Evolutionary conservation across 2,888 invertebrate species (phyloP), one percentile per base, ranked within the genome.

Genomic region (Sipha maydis): DNA sequence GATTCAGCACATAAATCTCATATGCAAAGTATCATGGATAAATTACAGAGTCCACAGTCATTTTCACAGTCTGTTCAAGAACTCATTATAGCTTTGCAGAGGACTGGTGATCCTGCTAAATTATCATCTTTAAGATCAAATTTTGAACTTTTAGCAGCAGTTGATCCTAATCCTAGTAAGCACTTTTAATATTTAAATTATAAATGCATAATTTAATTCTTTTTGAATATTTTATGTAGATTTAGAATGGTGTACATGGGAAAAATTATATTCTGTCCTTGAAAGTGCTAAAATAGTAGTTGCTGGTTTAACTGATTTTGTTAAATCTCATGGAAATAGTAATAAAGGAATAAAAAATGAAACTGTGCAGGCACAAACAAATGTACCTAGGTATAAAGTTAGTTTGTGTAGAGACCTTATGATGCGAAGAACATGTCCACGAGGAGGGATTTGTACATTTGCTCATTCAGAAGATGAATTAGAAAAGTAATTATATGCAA

Each of bases 1-100:
- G 99, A 99, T 92, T 95, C 96, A 0, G 95, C 95, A 8, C 99
- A 99, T 92, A 99, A 99, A 91, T 97, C 98, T 17, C 98, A 99
- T 92, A 99, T 99, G 99, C 99, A 99, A 92, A 96, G 95, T 91
- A 96, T 96, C 90, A 95, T 95, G 91, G 97, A 97, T 92, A 97
- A 98, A 93, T 93, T 98, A 89, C 98, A 98, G 93, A 97, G 97
- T 14, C 98, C 98, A 0, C 97, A 97, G 91, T 97, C 97, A 0
- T 98, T 98, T 93, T 95, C 96, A 21, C 93, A 93, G 91, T 97
- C 97, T 48, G 97, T 98, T 0, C 97, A 97, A 91, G 98, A 98
- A 92, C 92, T 98, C 90, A 95, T 97, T 78, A 96, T 98, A 90
- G 97, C 97, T 0, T 93, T 98, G 90, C 98, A 98, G 92, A 93